Conservation (phyloP, 2,797 vertebrate species). For the Diceros bicornis region DNA sequence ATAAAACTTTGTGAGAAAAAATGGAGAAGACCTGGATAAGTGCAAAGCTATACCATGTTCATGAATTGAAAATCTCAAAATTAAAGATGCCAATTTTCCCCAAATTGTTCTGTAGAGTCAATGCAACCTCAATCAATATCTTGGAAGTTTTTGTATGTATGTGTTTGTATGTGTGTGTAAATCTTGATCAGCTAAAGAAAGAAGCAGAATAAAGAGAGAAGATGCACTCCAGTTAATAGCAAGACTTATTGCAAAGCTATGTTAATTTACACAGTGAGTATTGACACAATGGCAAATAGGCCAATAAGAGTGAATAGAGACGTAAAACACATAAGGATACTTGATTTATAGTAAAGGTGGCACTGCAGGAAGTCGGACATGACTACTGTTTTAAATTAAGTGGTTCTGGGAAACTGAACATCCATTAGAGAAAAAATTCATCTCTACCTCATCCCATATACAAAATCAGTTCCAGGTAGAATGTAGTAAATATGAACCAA, state of each 20-base stretch:
- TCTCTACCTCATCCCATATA: neutral
- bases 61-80: neutral
- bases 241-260: neutral
- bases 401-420: conserved; percentile 16
- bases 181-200: conserved; percentile 14
- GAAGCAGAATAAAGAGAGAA: neutral
- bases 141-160: neutral
- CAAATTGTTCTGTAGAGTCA: conserved; percentile 14
- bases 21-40: neutral
- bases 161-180: neutral
- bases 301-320: neutral
- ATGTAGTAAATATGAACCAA: neutral
- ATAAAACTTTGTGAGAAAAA: too few relatives aligned
- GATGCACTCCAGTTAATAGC: neutral
- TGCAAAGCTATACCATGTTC: neutral
- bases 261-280: conserved; percentile 12
- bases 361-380: neutral
- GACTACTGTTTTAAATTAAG: conserved; percentile 24
- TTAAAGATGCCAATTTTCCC: neutral
- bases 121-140: neutral
- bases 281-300: conserved; percentile 12
- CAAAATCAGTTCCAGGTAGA: conserved; percentile 33
- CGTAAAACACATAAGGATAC: neutral
- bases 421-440: neutral
- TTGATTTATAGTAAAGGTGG: neutral